Conservation (phyloP, 2,113 vertebrate genomes). For the Pyrgilauda ruficollis region DNA sequence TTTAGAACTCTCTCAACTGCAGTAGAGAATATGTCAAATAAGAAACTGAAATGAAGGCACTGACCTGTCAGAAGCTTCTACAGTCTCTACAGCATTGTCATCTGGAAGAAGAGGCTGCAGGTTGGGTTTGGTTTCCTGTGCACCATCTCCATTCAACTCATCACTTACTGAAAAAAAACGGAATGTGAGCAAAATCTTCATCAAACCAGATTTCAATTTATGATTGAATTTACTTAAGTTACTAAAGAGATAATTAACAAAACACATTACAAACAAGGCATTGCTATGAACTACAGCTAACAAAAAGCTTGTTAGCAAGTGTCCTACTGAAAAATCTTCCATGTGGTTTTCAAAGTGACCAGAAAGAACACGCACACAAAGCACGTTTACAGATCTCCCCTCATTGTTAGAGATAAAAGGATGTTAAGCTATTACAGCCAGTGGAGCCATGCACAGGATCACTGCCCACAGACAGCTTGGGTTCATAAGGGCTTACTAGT, state of each 20-base stretch:
- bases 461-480: not conserved
- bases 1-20: not conserved
- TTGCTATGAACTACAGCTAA: not conserved
- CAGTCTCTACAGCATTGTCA: not conserved
- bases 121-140: slow-evolving; percentile 4
- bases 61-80: slow-evolving; percentile 45
- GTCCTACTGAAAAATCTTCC: not conserved
- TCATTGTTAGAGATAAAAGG: not conserved
- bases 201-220: not conserved
- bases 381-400: not conserved
- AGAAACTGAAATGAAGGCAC: not conserved
- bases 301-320: not conserved
- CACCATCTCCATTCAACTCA: not conserved
- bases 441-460: not conserved
- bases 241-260: not conserved
- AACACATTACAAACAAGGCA: not conserved
- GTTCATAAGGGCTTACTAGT: not conserved
- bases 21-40: not conserved
- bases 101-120: not conserved
- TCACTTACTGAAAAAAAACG: slow-evolving; percentile 47
- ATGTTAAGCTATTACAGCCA: not conserved
- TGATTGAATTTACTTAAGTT: not conserved
- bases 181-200: not conserved
- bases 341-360: not conserved
- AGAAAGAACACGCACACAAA: not conserved